A percentile compares a stretch with the other conserved stretches of the same genome.
Conservation (phyloP, 1,140 invertebrate genomes). For the Drosophila hydei region DNA sequence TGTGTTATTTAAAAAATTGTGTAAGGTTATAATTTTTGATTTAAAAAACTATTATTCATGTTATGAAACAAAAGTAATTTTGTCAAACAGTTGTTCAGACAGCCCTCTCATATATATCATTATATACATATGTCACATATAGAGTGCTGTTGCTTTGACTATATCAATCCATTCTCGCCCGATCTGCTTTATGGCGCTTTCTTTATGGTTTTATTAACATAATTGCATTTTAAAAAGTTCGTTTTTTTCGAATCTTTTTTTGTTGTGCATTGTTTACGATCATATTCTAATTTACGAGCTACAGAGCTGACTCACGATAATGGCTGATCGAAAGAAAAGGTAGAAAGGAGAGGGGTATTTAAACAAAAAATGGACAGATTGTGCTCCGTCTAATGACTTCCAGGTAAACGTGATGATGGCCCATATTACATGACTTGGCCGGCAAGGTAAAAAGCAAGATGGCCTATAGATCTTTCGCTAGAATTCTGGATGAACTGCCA, state of each 20-base stretch:
- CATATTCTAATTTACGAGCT: constrained; percentile 69
- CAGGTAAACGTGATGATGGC: constrained; percentile 57
- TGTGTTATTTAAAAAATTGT: no score
- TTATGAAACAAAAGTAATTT: no score
- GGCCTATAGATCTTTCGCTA: constrained; percentile 52
- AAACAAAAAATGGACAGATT: constrained; percentile 29
- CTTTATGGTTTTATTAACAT: constrained; percentile 76
- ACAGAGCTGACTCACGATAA: constrained; percentile 31
- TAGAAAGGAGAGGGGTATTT: constrained; percentile 36
- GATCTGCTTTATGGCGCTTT: constrained; percentile 40
- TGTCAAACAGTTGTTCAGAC: no score
- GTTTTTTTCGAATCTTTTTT: constrained; percentile 45
- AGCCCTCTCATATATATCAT: no score
- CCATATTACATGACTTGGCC: constrained; percentile 70
- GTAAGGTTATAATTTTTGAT: no score
- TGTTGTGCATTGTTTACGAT: constrained; percentile 26
- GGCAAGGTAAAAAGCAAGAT: constrained; percentile 21
- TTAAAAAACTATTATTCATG: no score
- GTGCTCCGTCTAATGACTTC: constrained; percentile 70
- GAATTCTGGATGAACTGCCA: constrained; percentile 68
- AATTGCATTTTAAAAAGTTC: constrained; percentile 70
- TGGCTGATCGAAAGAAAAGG: constrained; percentile 4
- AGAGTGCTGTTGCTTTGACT: constrained; percentile 22
- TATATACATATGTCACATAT: constrained; percentile 6
- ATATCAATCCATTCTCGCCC: constrained; percentile 36